Evolutionary conservation across 2,113 vertebrate species (phyloP), one percentile per base, ranked within the genome.

Genomic region (Opisthocomus hoazin): DNA sequence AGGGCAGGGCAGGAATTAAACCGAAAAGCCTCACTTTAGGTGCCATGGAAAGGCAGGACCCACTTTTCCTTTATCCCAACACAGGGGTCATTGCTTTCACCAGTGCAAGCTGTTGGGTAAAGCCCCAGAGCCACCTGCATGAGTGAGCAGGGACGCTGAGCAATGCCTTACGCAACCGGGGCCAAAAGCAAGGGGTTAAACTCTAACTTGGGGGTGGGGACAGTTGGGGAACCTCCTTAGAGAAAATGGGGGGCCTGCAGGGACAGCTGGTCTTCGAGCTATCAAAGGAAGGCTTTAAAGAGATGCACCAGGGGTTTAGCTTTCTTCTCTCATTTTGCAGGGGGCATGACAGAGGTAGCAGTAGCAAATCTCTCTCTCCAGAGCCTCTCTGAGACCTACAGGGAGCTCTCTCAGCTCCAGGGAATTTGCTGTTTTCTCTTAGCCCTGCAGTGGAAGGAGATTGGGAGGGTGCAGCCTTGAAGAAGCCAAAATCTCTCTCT

Each of bases 71-170:
- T 43, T 30, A 29, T 37, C 27, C 18, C 80, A 77, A 36, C 15
- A 34, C 37, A 10, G 18, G 11, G 11, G 16, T 74, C 39, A 2
- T 11, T 51, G 45, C n/a, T 80, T 57, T 32, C 66, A 73, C 20
- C 45, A 13, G 51, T 3, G 6, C 22, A 43, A 36, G 34, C 12
- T 0, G 2, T 7, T 7, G 1, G 20, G 36, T 8, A 4, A 45
- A 79, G 45, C 60, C 68, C 41, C 11, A 6, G 66, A 18, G 29
- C 36, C 43, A 21, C 48, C 43, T 23, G 48, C 34, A 39, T 3
- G 4, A 36, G 36, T 10, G 51, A 65, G 58, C 18, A 34, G 57
- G 64, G 53, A n/a, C n/a, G n/a, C n/a, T n/a, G n/a, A n/a, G n/a
- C 41, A 10, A 82, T 4, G 29, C 46, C 21, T 27, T 15, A 5